A percentile compares a stretch with the other conserved stretches of the same genome.
Conservation (phyloP, 2,888 invertebrate species). For the Marronus borbonicus region DNA sequence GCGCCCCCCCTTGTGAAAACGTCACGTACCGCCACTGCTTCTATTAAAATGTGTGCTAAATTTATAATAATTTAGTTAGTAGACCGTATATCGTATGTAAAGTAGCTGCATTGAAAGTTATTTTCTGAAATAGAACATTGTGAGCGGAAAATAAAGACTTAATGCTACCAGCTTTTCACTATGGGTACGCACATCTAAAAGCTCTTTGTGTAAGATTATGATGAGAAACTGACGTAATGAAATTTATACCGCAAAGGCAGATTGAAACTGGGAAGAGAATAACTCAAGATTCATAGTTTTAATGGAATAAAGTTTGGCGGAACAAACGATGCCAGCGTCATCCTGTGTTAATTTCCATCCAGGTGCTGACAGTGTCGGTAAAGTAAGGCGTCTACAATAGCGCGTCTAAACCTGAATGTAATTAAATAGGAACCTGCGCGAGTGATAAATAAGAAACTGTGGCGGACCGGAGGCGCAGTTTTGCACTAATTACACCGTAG, state of each 20-base stretch:
- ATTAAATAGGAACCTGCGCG: slow-evolving; percentile 30
- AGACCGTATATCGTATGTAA: too few relatives aligned
- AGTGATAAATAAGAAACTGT: slow-evolving; percentile 29
- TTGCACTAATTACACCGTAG: slow-evolving; percentile 39
- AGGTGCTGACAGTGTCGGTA: slow-evolving; percentile 10
- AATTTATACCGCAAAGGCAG: background rate
- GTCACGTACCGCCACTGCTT: too few relatives aligned
- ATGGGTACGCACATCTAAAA: too few relatives aligned
- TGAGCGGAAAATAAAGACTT: too few relatives aligned
- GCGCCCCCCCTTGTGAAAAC: too few relatives aligned
- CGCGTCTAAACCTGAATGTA: slow-evolving; percentile 31
- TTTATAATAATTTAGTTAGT: too few relatives aligned
- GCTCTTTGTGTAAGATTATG: too few relatives aligned
- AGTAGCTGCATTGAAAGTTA: too few relatives aligned
- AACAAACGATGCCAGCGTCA: slow-evolving; percentile 13
- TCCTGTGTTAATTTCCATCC: slow-evolving; percentile 20
- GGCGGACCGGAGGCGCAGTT: slow-evolving; percentile 27
- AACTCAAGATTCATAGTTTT: background rate
- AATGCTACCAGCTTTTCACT: too few relatives aligned
- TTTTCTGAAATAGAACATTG: too few relatives aligned
- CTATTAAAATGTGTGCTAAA: too few relatives aligned
- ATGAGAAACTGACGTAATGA: background rate
- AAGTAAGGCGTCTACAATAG: slow-evolving; percentile 16
- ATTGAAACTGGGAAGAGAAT: background rate
- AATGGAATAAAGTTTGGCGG: slow-evolving; percentile 15